Base-by-base conservation (phyloP, 2,888 invertebrate species). In the Phortica magna region DNA sequence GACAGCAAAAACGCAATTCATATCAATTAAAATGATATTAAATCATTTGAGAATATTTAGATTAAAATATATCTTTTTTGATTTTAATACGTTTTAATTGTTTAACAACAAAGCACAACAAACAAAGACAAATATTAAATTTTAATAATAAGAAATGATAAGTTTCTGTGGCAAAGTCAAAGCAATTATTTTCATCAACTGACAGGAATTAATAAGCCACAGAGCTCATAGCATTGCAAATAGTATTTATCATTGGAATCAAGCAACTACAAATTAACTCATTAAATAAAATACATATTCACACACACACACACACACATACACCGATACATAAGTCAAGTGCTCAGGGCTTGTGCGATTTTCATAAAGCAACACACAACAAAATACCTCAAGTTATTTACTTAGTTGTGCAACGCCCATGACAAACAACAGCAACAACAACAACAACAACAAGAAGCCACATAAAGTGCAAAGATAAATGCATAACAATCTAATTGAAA, bases 401-500 rank as follows among this genome's bases (percentile, higher is more conserved):
- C 59, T 59, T 9, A 59, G 17, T 14, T 48, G 19, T 59, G 22
- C 59, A n/a, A 59, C 59, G 59, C 48, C 48, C 48, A 14, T 14
- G 48, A 48, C 48, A 48, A 9, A 14, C 48, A 48, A 14, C 17
- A 55, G n/a, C 39, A 14, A 41, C 31, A 39, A 41, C 31, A 12
- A 59, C 41, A 41, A 31, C 4, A 65, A 65, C 39, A 14, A 31
- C 5, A 31, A 4, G 22, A 0, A 10, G 19, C n/a, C 39, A 71
- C 55, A 10, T 10, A 22, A 68, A 68, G 17, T 48, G 22, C 22
- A 55, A 71, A 71, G 55, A 71, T 53, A 22, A 71, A 71, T 71
- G 22, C 55, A 71, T 14, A 71, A 71, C 70, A 71, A 71, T 71
- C 70, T 55, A 71, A 71, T 71, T 53, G 55, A 71, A 71, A 71